A percentile compares a stretch with the other conserved stretches of the same genome.
These are phyloP conservation scores for Actinostola sp. DNA, from an alignment of 92 coral and sea anemone genomes.

Conservation along the genomic window DNA sequence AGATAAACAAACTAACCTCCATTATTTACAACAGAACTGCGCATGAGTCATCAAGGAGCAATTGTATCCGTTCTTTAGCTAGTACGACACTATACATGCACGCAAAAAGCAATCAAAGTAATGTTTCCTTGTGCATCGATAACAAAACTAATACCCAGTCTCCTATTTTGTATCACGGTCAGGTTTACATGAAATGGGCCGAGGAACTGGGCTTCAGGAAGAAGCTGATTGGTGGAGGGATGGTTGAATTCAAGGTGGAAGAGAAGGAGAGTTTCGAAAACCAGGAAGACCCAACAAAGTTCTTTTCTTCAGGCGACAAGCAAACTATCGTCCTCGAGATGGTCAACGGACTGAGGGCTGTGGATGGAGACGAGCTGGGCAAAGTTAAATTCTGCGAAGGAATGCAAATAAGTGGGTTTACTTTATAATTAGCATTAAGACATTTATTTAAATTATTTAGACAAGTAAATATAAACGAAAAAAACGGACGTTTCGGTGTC, in stretches of 20 bases:
- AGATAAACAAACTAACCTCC: too few species aligned
- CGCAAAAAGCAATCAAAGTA: too few species aligned
- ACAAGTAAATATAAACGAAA: too few species aligned
- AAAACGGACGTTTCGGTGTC: too few species aligned
- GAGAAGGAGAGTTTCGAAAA: slow-evolving; percentile 74
- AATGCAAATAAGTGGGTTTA: slow-evolving; percentile 91
- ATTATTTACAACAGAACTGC: too few species aligned
- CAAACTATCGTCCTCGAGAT: slow-evolving; percentile 94
- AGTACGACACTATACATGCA: too few species aligned
- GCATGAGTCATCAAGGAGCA: too few species aligned
- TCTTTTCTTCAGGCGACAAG: slow-evolving; percentile 91
- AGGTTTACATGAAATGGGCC: slow-evolving; percentile 73
- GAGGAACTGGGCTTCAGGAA: slow-evolving; percentile 87
- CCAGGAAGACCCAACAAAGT: slow-evolving; percentile 87
- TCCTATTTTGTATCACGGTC: slow-evolving; percentile 4
- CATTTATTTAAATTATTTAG: too few species aligned
- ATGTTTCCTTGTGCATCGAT: too few species aligned
- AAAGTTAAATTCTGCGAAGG: slow-evolving; percentile 96
- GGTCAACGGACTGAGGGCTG: slow-evolving; percentile 89
- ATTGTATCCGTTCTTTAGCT: too few species aligned
- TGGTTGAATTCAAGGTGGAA: slow-evolving; percentile 81
- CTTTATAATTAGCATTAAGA: too few species aligned
- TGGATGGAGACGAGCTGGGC: slow-evolving; percentile 94
- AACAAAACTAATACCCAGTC: too few species aligned
- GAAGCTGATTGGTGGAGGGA: slow-evolving; percentile 95